Evolutionary conservation across 2,113 vertebrate species (phyloP), one percentile per base, ranked within the genome.

Genomic region (Tragelaphus scriptus): DNA sequence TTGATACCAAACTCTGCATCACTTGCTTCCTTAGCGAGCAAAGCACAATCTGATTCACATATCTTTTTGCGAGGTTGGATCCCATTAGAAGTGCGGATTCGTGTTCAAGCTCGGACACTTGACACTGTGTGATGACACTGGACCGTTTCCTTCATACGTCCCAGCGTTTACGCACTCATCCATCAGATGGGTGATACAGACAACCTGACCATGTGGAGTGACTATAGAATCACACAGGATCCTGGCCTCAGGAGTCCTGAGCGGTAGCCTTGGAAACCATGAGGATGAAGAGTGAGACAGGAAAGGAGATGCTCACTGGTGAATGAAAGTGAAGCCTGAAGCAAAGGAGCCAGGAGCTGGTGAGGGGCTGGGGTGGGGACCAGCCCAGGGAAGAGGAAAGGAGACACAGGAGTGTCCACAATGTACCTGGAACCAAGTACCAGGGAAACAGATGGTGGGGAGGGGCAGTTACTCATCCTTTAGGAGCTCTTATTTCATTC

Each of bases 351-450:
- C 14, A 6, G 55, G 80, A 89, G 56, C 77, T 25, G 9, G 6
- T 8, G 9, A 53, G 26, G 9, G 32, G 55, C 23, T 1, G 13
- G 13, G 15, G 0, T 15, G 16, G 40, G 32, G 26, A 7, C 23
- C 3, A 10, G 4, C 9, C 5, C 36, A 32, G 77, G 89, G 30
- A 55, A 25, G 12, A 92, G 36, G 55, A 36, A 12, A n/a, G 55
- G 12, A 56, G 44, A 79, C 32, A 6, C 0, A 9, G 23, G 13
- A 2, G 3, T 14, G 1, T 23, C 49, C 59, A 11, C 11, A 1
- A 14, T 21, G 2, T 7, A 65, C 16, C 56, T 8, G 3, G 0
- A 86, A 32, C 47, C 11, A 61, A 91, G 36, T 4, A 14, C 65
- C 11, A 6, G 28, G 36, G 82, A 7, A 2, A 56, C 71, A 36